phyloP scores from a whole-genome alignment of 2,113 vertebrate species.

The Ageneiosus marmoratus region DNA sequence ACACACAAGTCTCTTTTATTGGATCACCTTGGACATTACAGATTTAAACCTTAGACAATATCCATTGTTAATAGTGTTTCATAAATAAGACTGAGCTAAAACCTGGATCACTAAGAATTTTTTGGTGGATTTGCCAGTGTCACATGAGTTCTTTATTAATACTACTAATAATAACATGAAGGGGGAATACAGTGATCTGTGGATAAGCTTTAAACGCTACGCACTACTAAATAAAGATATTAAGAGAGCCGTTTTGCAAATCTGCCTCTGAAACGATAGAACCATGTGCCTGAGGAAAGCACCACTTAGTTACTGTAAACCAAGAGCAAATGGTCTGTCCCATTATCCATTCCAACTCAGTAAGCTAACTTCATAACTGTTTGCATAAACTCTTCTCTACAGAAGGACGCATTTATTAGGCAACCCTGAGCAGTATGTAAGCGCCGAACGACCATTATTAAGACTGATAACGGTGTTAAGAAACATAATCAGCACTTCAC shows the following conservation, averaged over 20 bases:
- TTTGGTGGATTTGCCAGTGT: no score
- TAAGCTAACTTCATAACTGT: constrained; percentile 7
- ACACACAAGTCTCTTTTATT: no score
- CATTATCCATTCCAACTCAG: neutral
- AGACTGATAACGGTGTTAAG: no score
- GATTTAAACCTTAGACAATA: no score
- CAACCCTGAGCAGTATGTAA: neutral
- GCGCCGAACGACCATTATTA: neutral
- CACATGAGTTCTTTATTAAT: neutral
- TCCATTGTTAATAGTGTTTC: no score
- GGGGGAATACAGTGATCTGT: neutral
- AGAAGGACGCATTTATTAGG: neutral
- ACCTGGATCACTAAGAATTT: no score
- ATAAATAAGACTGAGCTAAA: no score
- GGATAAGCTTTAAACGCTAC: neutral
- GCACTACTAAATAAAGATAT: neutral
- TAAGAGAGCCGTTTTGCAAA: neutral
- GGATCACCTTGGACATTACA: no score
- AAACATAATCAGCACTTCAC: neutral
- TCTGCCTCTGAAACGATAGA: no score
- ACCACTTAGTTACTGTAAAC: no score
- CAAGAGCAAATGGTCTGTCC: neutral
- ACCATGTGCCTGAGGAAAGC: no score
- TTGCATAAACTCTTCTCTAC: neutral
- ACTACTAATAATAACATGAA: no score